Evolutionary conservation across 2,888 invertebrate species (phyloP), one percentile per base, ranked within the genome.

Genomic region (Iselma pallidipennis): DNA sequence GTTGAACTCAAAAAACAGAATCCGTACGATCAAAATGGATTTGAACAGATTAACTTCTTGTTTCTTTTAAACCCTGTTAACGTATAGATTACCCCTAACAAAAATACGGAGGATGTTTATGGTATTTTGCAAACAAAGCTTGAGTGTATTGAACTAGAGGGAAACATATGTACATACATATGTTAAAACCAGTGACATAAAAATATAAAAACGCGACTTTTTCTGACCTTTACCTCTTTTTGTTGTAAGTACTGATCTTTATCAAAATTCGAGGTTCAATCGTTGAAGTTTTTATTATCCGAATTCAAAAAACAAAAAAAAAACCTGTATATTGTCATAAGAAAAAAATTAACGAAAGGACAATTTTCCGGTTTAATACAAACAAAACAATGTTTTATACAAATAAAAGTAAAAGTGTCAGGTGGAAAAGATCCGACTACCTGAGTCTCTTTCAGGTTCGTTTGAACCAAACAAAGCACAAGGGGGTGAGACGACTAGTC

Each of bases 121-220:
- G 63, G 62, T 67, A 68, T 71, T 71, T 69, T 68, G 69, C 69
- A 69, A 69, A 71, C 66, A 71, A 69, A 70, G 63, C 42, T 54
- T 25, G 56, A 57, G 59, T 65, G 55, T 63, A 63, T 55, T 65
- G 65, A 65, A 65, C 65, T 55, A 21, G 45, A 45, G 21, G n/a
- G n/a, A n/a, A n/a, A n/a, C n/a, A n/a, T n/a, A n/a, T n/a, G n/a
- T n/a, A n/a, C n/a, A 19, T 21, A 50, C 54, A 63, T 59, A 59
- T 57, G 64, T 60, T 64, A 56, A 64, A 64, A 64, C 60, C 60
- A 55, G 51, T 48, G 52, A 59, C 59, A 59, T 33, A 55, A 59
- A 63, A 63, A 52, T 63, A 50, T n/a, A n/a, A n/a, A 58, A 57
- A 42, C 37, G 54, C 28, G 45, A 49, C 37, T 61, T 50, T 55